phyloP scores from a whole-genome alignment of 2,888 invertebrate genomes.

The Lepidocyrtinus sp. region DNA sequence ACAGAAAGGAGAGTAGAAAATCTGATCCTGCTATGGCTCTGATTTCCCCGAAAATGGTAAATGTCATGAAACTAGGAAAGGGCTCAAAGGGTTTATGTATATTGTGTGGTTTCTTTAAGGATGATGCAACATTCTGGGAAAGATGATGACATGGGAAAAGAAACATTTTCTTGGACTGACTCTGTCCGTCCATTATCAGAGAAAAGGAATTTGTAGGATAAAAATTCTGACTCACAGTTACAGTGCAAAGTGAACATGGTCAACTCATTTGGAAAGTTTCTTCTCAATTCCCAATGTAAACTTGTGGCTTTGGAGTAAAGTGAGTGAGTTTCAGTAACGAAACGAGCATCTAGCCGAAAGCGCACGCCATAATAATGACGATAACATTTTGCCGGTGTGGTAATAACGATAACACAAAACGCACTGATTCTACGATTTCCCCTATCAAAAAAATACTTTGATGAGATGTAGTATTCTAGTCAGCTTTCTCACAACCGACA shows the following conservation, averaged over 20 bases:
- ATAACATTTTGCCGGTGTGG: not conserved
- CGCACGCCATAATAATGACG: not conserved
- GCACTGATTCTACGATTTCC: constrained; percentile 26
- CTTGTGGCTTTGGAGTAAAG: not conserved
- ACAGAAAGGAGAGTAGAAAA: no score
- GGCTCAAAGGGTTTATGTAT: no score
- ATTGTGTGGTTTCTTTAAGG: not conserved
- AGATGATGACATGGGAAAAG: not conserved
- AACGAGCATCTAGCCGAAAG: not conserved
- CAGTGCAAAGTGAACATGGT: not conserved
- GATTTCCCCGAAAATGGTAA: no score
- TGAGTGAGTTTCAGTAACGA: no score
- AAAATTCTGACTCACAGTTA: not conserved
- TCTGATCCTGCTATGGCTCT: no score
- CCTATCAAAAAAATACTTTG: not conserved
- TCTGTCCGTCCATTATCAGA: no score
- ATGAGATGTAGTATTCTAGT: constrained; percentile 48
- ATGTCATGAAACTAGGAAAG: no score
- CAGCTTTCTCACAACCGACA: constrained; percentile 21
- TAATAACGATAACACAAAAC: constrained; percentile 5
- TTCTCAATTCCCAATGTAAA: not conserved
- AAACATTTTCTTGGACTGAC: not conserved
- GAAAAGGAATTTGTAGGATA: no score
- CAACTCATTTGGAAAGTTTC: not conserved
- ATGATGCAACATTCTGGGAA: not conserved